phyloP scores from a whole-genome alignment of 1,140 invertebrate species.

The Aphaenogaster ashmeadi region DNA sequence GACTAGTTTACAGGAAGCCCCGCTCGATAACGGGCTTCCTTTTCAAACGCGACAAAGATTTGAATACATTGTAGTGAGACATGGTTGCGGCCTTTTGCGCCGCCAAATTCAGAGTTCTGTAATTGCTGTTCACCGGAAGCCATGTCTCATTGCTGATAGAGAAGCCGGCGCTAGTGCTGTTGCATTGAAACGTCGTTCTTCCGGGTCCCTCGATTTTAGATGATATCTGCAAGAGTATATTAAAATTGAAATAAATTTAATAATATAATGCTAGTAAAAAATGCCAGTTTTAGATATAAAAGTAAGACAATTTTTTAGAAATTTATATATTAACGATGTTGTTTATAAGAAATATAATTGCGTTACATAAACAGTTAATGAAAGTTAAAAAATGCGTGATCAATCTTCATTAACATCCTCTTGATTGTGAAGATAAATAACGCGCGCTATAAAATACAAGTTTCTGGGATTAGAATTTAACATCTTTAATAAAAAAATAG shows the following conservation, averaged over 20 bases:
- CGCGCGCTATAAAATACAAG: neutral
- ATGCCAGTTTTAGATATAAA: neutral
- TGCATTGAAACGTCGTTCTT: slow-evolving; percentile 89
- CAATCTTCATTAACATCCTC: neutral
- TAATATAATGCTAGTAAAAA: neutral
- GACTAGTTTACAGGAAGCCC: slow-evolving; percentile 81
- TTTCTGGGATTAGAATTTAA: neutral
- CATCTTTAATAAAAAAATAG: neutral
- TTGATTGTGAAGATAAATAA: neutral
- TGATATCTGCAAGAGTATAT: slow-evolving; percentile 78
- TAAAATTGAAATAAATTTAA: neutral
- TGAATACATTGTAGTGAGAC: slow-evolving; percentile 88
- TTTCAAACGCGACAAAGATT: slow-evolving; percentile 84
- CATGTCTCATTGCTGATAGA: slow-evolving; percentile 86
- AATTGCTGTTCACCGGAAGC: slow-evolving; percentile 89
- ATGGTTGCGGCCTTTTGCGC: slow-evolving; percentile 78
- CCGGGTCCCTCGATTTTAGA: slow-evolving; percentile 87
- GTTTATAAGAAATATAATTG: neutral
- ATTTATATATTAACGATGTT: neutral
- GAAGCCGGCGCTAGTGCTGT: slow-evolving; percentile 87
- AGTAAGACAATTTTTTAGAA: neutral
- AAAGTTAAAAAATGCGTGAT: neutral
- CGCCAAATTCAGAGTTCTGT: slow-evolving; percentile 87
- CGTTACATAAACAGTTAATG: neutral
- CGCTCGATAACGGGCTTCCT: slow-evolving; percentile 80